phyloP scores from a whole-genome alignment of 2,888 invertebrate genomes.

The Stomorhina lunata region DNA sequence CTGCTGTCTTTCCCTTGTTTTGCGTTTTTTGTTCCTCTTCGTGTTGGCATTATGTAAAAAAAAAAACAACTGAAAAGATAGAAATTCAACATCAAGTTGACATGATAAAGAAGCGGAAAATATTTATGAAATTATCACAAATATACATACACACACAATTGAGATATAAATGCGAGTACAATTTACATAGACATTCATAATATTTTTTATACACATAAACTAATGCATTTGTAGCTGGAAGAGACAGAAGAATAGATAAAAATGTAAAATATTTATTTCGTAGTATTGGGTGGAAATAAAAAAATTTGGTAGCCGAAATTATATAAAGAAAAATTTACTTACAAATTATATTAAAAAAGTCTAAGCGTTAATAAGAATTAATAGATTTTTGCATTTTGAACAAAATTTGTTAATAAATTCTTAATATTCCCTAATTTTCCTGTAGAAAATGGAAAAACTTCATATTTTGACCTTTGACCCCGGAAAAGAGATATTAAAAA shows the following conservation, averaged over 20 bases:
- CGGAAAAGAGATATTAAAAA: neutral
- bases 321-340: neutral
- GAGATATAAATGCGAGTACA: neutral
- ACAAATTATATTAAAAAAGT: neutral
- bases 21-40: neutral
- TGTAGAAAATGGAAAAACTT: too few relatives aligned
- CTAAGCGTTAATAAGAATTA: too few relatives aligned
- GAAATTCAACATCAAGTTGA: conserved; percentile 60
- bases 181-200: neutral
- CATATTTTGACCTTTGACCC: too few relatives aligned
- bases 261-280: neutral
- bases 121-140: conserved; percentile 66
- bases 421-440: too few relatives aligned
- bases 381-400: neutral
- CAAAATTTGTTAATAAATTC: too few relatives aligned
- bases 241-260: neutral
- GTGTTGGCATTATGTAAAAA: neutral
- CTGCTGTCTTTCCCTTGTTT: neutral
- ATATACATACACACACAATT: conserved; percentile 28
- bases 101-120: conserved; percentile 66
- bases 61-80: conserved; percentile 24
- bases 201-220: neutral
- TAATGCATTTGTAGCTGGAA: neutral
- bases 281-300: conserved; percentile 7
- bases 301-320: neutral